Evolutionary conservation across 2,888 invertebrate genomes (phyloP), one percentile per base, ranked within the genome.

Genomic region (Cryptophagus acutangulus): DNA sequence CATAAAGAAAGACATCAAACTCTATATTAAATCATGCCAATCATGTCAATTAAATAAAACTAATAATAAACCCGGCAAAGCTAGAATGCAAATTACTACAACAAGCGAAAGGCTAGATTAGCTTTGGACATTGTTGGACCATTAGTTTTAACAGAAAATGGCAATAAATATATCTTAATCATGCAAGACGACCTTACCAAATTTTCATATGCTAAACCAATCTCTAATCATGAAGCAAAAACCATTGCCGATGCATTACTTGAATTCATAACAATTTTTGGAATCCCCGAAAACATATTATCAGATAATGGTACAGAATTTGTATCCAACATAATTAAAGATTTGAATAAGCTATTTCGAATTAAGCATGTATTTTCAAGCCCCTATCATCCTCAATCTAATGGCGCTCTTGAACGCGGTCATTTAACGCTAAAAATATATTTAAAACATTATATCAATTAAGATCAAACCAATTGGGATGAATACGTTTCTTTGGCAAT

Each of bases 291-390:
- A 43, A 33, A 33, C 4, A 48, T 66, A 13, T 34, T 69, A 1
- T 58, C 66, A 0, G 67, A 70, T 42, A 58, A 62, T 52, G 67
- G 64, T 2, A 51, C 57, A 6, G 56, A 66, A 36, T 66, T 68
- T 41, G 61, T 45, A 3, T 59, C 61, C 1, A 45, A 60, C 8
- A 17, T 64, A 33, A 44, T 66, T 2, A 56, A 58, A 51, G 48
- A 62, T 48, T 16, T 61, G 15, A 43, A 45, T n/a, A 57, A 57
- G 43, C 30, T 61, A 12, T 54, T 63, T 25, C 49, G 58, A 48
- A 55, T 57, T 2, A 59, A 57, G 43, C 51, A 61, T 18, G 38
- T 59, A 5, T 45, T 36, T 14, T 43, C 54, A 3, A 56, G 51
- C 12, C 49, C 59, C 9, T 63, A 61, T 35, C 55, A 58, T 37